phyloP scores from a whole-genome alignment of 2,113 vertebrate genomes.

The Zapornia atra region DNA sequence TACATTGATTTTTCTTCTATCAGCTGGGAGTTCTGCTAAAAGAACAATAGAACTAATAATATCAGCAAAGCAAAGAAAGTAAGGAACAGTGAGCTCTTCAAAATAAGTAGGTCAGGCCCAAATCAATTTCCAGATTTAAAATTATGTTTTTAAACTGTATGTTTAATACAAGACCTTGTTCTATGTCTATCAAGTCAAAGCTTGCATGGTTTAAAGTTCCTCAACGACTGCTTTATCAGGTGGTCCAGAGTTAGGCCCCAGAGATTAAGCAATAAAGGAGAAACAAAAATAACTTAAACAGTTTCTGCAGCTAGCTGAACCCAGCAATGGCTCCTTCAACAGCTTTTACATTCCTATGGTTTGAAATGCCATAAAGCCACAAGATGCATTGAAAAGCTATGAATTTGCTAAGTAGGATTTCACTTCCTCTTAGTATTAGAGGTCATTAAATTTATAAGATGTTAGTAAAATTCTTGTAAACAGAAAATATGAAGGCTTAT shows the following conservation, averaged over 20 bases:
- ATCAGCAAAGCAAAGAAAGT: constrained; percentile 42
- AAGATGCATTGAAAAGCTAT: constrained; percentile 69
- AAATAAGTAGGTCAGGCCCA: constrained; percentile 65
- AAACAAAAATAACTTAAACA: constrained; percentile 72
- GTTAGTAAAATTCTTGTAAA: constrained; percentile 73
- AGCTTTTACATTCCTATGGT: constrained; percentile 49
- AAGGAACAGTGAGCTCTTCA: constrained; percentile 13
- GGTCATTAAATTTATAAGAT: constrained; percentile 73
- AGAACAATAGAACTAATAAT: constrained; percentile 57
- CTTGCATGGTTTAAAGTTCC: constrained; percentile 33
- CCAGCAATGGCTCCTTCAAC: constrained; percentile 59
- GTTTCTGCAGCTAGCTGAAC: constrained; percentile 66
- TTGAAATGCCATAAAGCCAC: constrained; percentile 61
- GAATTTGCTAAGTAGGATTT: constrained; percentile 74
- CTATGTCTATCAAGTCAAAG: constrained; percentile 44
- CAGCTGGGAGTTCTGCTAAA: constrained; percentile 19
- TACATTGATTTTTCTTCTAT: constrained; percentile 14
- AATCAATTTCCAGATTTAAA: constrained; percentile 71
- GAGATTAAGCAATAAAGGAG: constrained; percentile 74
- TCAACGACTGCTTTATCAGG: constrained; percentile 50
- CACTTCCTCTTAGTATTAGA: constrained; percentile 75
- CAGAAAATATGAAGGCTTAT: constrained; percentile 73
- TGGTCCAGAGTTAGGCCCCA: constrained; percentile 59
- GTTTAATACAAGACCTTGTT: constrained; percentile 48
- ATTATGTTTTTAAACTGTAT: constrained; percentile 67